These are phyloP conservation scores for Ceraclea dissimilis DNA, from an alignment of 2,888 invertebrate species.

Conservation along the genomic window DNA sequence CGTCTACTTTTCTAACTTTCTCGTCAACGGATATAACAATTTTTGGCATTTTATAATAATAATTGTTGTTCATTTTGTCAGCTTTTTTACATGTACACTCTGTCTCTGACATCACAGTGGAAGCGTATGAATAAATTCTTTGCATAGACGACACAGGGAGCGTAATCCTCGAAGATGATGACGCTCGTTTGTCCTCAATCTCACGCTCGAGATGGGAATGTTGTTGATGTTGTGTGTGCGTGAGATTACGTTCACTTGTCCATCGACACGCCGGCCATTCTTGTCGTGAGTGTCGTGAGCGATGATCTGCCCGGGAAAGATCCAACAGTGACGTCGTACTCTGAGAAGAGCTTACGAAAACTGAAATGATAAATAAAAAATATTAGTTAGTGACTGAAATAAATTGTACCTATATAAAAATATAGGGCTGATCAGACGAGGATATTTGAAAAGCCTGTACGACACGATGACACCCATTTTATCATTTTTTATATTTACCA, in stretches of 20 bases:
- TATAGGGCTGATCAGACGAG: too few relatives aligned
- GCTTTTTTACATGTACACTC: constrained; percentile 21
- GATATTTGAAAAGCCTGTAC: too few relatives aligned
- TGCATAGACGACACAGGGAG: constrained; percentile 37
- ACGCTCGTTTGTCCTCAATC: background rate
- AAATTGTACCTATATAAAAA: too few relatives aligned
- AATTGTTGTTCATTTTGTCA: background rate
- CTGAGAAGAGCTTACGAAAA: constrained; percentile 86
- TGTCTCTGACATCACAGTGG: constrained; percentile 21
- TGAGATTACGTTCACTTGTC: constrained; percentile 29
- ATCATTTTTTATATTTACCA: too few relatives aligned
- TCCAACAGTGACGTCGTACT: constrained; percentile 62
- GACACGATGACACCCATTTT: too few relatives aligned
- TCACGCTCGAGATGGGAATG: background rate
- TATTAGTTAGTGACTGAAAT: too few relatives aligned
- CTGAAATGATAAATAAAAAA: constrained; percentile 41
- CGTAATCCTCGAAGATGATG: constrained; percentile 26
- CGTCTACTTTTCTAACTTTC: background rate
- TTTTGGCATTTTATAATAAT: background rate
- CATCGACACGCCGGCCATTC: constrained; percentile 53
- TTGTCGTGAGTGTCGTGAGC: constrained; percentile 64
- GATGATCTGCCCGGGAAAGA: constrained; percentile 71
- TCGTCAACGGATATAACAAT: background rate
- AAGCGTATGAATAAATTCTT: constrained; percentile 26
- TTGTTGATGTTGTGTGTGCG: too few relatives aligned